Conservation (phyloP, 2,888 invertebrate genomes). For the Anagyrus pseudococci region DNA sequence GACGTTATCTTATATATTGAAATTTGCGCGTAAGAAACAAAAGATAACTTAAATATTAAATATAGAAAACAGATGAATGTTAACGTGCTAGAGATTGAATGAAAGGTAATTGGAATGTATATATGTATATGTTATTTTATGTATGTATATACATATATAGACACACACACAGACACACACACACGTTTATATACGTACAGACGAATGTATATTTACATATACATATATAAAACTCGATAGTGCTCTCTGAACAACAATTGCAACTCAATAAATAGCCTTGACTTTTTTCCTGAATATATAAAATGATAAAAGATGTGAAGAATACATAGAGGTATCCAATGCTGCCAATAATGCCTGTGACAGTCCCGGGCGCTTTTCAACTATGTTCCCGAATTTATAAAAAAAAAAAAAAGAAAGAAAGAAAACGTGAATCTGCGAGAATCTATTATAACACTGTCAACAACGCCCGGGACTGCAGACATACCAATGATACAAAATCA, state of each 20-base stretch:
- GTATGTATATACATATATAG: too few species aligned
- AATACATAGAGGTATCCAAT: slow-evolving; percentile 52
- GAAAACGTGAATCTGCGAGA: too few species aligned
- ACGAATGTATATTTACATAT: too few species aligned
- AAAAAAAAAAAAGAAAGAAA: too few species aligned
- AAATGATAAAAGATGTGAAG: slow-evolving; percentile 30
- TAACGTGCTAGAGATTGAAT: slow-evolving; percentile 4
- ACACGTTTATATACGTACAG: too few species aligned
- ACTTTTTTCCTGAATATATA: slow-evolving; percentile 37
- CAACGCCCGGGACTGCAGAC: slow-evolving; percentile 53
- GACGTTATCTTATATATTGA: slow-evolving; percentile 47
- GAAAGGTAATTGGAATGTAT: slow-evolving; percentile 30
- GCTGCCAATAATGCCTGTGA: slow-evolving; percentile 62
- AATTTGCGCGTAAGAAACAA: slow-evolving; percentile 18
- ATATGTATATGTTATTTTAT: slow-evolving; percentile 32
- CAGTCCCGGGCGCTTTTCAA: slow-evolving; percentile 37
- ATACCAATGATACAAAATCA: slow-evolving; percentile 61
- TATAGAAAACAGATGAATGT: slow-evolving; percentile 13
- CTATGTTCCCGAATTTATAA: neutral
- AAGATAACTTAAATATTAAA: slow-evolving; percentile 22
- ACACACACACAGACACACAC: too few species aligned
- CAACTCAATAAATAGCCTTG: slow-evolving; percentile 41
- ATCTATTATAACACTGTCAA: too few species aligned
- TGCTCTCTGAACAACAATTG: slow-evolving; percentile 49
- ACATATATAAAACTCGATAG: slow-evolving; percentile 45